phyloP scores from a whole-genome alignment of 2,113 vertebrate genomes.

The Periophthalmodon schlosseri region DNA sequence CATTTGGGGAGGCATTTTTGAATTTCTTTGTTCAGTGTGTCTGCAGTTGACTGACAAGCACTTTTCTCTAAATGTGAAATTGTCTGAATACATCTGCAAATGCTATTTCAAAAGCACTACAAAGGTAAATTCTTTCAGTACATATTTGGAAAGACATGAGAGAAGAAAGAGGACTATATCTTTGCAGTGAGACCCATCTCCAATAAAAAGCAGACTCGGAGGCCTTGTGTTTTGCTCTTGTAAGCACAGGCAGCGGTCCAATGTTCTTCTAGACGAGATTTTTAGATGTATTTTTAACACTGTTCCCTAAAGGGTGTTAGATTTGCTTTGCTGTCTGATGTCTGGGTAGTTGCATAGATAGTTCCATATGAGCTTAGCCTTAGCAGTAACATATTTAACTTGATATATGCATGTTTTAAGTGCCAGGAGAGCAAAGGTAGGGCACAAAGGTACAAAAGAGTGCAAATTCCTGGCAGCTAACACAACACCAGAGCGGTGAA shows the following conservation, averaged over 20 bases:
- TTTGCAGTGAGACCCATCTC: constrained; percentile 42
- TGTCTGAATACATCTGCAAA: constrained; percentile 2
- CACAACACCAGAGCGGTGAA: not conserved
- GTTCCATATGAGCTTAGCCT: not conserved
- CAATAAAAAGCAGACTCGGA: constrained; percentile 31
- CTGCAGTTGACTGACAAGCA: not conserved
- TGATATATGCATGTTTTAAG: constrained; percentile 1
- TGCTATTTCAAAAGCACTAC: not conserved
- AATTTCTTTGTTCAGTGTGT: not conserved
- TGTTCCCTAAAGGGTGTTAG: not conserved
- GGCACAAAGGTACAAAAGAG: constrained; percentile 2
- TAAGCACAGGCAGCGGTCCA: constrained; percentile 35
- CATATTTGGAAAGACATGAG: constrained; percentile 9
- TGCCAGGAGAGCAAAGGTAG: constrained; percentile 6
- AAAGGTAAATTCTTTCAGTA: constrained; percentile 1
- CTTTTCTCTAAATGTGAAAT: not conserved
- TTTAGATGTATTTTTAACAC: constrained; percentile 16
- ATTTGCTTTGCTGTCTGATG: constrained; percentile 1
- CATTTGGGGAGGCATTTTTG: not conserved
- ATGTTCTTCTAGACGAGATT: constrained; percentile 16
- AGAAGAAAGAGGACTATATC: not conserved
- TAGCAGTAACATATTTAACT: constrained; percentile 5
- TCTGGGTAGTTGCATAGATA: constrained; percentile 1
- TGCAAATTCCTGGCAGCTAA: not conserved
- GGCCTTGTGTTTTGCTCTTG: constrained; percentile 23